Percentiles rank a stretch among this genome's conserved stretches.
Conservation (phyloP, 2,113 vertebrate species). For the Lophius piscatorius region DNA sequence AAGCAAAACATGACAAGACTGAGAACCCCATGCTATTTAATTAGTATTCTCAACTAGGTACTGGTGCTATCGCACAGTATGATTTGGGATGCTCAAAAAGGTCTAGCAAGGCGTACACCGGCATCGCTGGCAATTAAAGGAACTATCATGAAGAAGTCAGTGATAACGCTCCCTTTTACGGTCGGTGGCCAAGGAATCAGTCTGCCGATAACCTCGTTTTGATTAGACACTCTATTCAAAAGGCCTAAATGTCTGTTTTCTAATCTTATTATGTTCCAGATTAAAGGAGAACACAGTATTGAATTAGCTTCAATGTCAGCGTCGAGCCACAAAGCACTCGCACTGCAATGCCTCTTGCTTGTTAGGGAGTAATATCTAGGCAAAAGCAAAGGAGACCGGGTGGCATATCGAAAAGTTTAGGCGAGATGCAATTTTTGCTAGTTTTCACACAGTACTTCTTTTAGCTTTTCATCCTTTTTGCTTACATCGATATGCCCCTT, state of each 20-base stretch:
- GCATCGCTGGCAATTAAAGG: slow-evolving; percentile 52
- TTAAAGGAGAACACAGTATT: slow-evolving; percentile 54
- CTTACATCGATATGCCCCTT: too few relatives aligned
- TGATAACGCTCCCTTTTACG: slow-evolving; percentile 51
- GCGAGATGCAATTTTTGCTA: background rate
- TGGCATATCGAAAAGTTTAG: slow-evolving; percentile 25
- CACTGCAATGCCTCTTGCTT: slow-evolving; percentile 9
- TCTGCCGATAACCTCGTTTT: slow-evolving; percentile 59
- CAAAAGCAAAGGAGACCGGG: slow-evolving; percentile 3
- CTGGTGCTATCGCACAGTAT: slow-evolving; percentile 38
- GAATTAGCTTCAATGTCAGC: slow-evolving; percentile 70
- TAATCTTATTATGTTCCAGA: slow-evolving; percentile 64
- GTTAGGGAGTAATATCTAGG: slow-evolving; percentile 23
- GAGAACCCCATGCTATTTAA: slow-evolving; percentile 12
- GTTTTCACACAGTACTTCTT: too few relatives aligned
- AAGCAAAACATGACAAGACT: background rate
- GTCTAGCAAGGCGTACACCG: slow-evolving; percentile 32
- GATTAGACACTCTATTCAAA: slow-evolving; percentile 71
- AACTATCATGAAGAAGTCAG: slow-evolving; percentile 46
- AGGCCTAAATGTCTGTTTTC: slow-evolving; percentile 50
- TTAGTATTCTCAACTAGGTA: slow-evolving; percentile 35
- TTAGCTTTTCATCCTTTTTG: too few relatives aligned
- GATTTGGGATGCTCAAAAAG: slow-evolving; percentile 34
- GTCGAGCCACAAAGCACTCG: slow-evolving; percentile 24
- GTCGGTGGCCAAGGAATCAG: slow-evolving; percentile 24